These are phyloP conservation scores for Spodoptera exigua DNA, from an alignment of 2,888 invertebrate genomes.

Conservation along the genomic window DNA sequence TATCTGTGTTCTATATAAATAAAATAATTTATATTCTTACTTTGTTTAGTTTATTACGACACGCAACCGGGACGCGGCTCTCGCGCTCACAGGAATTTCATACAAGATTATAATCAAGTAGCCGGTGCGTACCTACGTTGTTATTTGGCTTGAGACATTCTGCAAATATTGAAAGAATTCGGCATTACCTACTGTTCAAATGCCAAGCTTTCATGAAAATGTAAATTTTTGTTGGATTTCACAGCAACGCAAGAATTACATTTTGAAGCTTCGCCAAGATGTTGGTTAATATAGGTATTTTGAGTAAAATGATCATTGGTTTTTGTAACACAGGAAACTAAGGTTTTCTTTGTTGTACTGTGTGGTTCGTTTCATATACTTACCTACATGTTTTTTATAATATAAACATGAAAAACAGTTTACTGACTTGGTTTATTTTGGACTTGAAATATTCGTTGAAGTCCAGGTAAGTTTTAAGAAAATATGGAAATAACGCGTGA, in stretches of 20 bases:
- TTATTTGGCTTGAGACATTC: slow-evolving; percentile 55
- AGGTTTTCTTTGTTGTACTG: slow-evolving; percentile 4
- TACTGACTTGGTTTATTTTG: too few relatives aligned
- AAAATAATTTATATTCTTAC: slow-evolving; percentile 40
- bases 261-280: slow-evolving; percentile 55
- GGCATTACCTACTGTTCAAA: slow-evolving; percentile 28
- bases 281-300: slow-evolving; percentile 29
- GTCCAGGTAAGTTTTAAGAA: too few relatives aligned
- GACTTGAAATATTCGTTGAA: too few relatives aligned
- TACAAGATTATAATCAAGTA: slow-evolving; percentile 71
- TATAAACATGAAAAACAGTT: background rate
- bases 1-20: slow-evolving; percentile 27
- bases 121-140: slow-evolving; percentile 55
- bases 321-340: slow-evolving; percentile 9
- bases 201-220: slow-evolving; percentile 37
- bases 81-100: slow-evolving; percentile 76
- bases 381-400: too few relatives aligned
- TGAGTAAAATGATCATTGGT: slow-evolving; percentile 13
- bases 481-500: too few relatives aligned
- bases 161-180: slow-evolving; percentile 53
- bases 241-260: slow-evolving; percentile 26
- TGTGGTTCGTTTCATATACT: slow-evolving; percentile 9
- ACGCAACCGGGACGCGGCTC: slow-evolving; percentile 76
- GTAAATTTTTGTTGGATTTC: slow-evolving; percentile 33
- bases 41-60: slow-evolving; percentile 61